Evolutionary conservation across 2,888 invertebrate species (phyloP).

Genomic region (Nemurella pictetii): DNA sequence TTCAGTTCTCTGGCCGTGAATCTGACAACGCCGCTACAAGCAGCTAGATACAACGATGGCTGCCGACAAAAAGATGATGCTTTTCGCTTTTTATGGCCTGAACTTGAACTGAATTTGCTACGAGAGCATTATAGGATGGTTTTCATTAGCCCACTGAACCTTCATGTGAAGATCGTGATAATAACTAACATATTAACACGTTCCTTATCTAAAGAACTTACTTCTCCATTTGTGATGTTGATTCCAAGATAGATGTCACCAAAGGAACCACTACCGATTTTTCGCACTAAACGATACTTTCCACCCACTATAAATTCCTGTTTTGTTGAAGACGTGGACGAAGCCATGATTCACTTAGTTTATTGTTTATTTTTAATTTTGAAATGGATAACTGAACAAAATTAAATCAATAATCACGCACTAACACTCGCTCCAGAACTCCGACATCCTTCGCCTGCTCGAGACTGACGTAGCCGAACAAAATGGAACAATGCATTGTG

Average conservation of each 20-base stretch:
- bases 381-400: slow-evolving; percentile 40
- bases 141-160: neutral
- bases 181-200: slow-evolving; percentile 1
- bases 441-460: slow-evolving; percentile 56
- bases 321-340: slow-evolving; percentile 50
- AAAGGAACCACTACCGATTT: slow-evolving; percentile 98
- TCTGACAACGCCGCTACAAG: neutral
- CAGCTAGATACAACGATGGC: neutral
- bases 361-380: slow-evolving; percentile 37
- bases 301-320: slow-evolving; percentile 84
- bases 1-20: neutral
- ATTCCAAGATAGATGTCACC: slow-evolving; percentile 98
- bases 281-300: slow-evolving; percentile 92
- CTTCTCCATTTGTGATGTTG: slow-evolving; percentile 88
- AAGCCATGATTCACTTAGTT: slow-evolving; percentile 32
- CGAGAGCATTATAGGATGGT: neutral
- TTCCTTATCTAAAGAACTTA: slow-evolving; percentile 52
- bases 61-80: neutral
- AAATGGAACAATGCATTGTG: slow-evolving; percentile 39
- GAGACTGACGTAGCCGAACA: slow-evolving; percentile 39
- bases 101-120: neutral
- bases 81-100: neutral
- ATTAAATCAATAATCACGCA: slow-evolving; percentile 48
- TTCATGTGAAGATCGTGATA: neutral
- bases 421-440: slow-evolving; percentile 58